Conservation (phyloP, 2,113 vertebrate genomes). For the Urocolius indicus region DNA sequence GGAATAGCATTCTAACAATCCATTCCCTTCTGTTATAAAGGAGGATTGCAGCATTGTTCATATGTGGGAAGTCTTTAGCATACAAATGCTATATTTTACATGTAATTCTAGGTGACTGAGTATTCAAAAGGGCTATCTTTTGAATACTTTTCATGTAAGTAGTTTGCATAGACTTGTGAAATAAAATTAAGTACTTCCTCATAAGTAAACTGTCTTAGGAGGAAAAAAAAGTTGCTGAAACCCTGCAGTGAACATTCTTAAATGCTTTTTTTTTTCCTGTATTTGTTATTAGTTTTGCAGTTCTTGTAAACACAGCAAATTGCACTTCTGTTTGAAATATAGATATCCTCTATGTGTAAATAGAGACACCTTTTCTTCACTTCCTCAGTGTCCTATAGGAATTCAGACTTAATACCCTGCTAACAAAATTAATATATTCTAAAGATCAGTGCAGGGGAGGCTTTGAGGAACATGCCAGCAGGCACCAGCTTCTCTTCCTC, state of each 20-base stretch:
- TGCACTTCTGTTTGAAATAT: neutral
- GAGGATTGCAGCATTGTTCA: slow-evolving; percentile 44
- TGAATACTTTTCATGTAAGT: slow-evolving; percentile 35
- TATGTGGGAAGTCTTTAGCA: slow-evolving; percentile 17
- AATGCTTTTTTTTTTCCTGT: neutral
- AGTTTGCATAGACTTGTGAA: slow-evolving; percentile 33
- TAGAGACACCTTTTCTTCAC: neutral
- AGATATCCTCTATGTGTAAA: neutral
- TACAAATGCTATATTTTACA: neutral
- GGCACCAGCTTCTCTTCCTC: neutral
- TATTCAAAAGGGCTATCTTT: slow-evolving; percentile 52
- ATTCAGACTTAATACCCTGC: neutral
- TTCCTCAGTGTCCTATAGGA: neutral
- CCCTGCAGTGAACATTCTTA: neutral
- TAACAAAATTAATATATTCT: neutral
- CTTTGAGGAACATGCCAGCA: neutral
- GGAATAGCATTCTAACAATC: slow-evolving; percentile 38
- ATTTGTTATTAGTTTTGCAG: neutral
- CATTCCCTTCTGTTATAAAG: slow-evolving; percentile 77
- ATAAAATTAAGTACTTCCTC: neutral
- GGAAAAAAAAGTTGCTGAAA: neutral
- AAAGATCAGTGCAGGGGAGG: neutral
- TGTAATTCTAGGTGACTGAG: slow-evolving; percentile 18
- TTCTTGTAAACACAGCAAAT: neutral
- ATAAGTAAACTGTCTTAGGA: neutral